phyloP scores from a whole-genome alignment of 2,113 vertebrate genomes.

The Gadus macrocephalus region DNA sequence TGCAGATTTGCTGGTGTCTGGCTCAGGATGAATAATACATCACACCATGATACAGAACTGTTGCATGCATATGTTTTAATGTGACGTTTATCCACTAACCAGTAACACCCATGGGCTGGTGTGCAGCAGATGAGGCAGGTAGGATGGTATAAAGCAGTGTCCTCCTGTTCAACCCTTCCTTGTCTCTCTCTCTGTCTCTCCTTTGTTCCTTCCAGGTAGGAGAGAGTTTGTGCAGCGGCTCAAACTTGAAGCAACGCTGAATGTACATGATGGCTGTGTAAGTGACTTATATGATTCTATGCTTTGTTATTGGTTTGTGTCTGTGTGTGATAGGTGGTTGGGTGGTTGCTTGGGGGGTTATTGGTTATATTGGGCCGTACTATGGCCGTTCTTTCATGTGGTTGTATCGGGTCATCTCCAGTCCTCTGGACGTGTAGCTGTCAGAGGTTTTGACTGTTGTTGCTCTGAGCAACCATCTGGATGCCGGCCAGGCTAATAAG shows the following conservation, averaged over 20 bases:
- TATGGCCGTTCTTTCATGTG: too few species aligned
- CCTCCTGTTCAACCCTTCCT: neutral
- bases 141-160: neutral
- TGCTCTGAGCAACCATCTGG: constrained; percentile 35
- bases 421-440: constrained; percentile 3
- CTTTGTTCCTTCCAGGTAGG: constrained; percentile 77
- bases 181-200: neutral
- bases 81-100: constrained; percentile 22
- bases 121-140: too few species aligned
- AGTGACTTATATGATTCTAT: constrained; percentile 64
- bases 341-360: too few species aligned
- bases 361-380: too few species aligned
- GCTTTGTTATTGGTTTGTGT: constrained; percentile 12
- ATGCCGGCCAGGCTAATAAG: constrained; percentile 37
- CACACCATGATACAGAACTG: neutral
- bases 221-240: constrained; percentile 98
- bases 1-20: constrained; percentile 1
- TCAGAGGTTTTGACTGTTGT: constrained; percentile 9
- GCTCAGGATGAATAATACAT: constrained; percentile 31
- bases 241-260: constrained; percentile 95
- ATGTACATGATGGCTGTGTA: constrained; percentile 97
- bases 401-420: too few species aligned
- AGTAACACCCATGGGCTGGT: too few species aligned
- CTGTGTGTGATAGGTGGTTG: neutral
- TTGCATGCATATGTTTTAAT: constrained; percentile 19